A percentile compares a stretch with the other conserved stretches of the same genome.
Evolutionary conservation across 1,140 invertebrate genomes (phyloP).

Genomic region (Trichonephila inaurata): DNA sequence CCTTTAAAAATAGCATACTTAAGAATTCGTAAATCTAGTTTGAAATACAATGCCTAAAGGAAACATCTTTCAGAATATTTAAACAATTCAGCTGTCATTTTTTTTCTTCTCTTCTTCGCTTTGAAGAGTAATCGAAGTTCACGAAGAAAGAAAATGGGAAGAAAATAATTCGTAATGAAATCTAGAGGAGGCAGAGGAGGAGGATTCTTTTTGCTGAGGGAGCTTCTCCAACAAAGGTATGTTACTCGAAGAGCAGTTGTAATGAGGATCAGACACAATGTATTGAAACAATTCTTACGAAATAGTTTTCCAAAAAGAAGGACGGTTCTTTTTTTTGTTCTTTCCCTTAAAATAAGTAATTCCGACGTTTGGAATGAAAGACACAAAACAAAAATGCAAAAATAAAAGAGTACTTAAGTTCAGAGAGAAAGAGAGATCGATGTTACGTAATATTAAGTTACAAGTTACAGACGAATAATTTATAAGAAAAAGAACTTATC

Average conservation of each 20-base stretch:
- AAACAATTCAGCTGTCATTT: constrained; percentile 8
- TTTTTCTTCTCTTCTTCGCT: neutral
- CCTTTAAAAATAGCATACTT: neutral
- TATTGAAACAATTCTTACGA: neutral
- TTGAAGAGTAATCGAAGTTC: neutral
- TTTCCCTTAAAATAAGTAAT: neutral
- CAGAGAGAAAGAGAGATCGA: neutral
- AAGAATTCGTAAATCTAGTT: neutral
- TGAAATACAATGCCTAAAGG: neutral
- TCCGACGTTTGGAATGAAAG: neutral
- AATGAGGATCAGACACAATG: neutral
- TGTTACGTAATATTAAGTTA: too few relatives aligned
- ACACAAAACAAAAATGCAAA: neutral
- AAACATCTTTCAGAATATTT: constrained; percentile 4
- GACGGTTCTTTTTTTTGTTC: neutral
- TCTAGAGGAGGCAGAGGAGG: neutral
- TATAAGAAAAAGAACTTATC: too few relatives aligned
- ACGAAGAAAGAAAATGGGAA: neutral
- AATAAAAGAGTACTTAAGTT: neutral
- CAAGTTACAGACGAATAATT: too few relatives aligned
- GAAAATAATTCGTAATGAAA: constrained; percentile 19
- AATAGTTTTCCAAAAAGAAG: neutral
- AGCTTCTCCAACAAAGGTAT: neutral
- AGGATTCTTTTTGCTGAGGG: neutral
- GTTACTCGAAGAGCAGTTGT: neutral